Conservation (phyloP, 2,797 vertebrate genomes). For the Melanotaenia parkinsoni region DNA sequence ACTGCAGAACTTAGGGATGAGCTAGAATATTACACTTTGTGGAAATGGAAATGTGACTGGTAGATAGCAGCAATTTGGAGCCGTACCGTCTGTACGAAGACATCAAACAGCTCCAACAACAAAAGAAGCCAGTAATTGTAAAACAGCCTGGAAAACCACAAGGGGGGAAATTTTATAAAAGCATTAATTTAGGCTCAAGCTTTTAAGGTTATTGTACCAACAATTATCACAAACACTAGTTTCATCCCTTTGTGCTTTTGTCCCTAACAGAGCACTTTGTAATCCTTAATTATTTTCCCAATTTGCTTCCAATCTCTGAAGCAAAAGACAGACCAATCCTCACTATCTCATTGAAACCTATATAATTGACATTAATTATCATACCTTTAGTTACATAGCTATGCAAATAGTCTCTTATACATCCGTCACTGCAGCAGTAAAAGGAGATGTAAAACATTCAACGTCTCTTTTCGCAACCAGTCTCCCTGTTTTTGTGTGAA, state of each 20-base stretch:
- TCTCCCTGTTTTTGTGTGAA: not conserved
- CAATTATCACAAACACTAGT: conserved; percentile 51
- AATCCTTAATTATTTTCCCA: conserved; percentile 28
- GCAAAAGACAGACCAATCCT: conserved; percentile 10
- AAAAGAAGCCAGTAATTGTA: conserved; percentile 42
- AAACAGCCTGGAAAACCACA: conserved; percentile 28
- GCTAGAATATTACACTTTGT: conserved; percentile 45
- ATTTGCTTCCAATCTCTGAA: conserved; percentile 28
- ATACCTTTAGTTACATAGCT: not conserved
- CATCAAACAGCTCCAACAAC: conserved; percentile 33
- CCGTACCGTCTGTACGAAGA: not conserved
- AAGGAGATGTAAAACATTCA: not conserved
- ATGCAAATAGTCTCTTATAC: not conserved
- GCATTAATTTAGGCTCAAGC: conserved; percentile 5
- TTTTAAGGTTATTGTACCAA: conserved; percentile 49
- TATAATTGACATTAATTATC: not conserved
- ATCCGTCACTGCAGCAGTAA: not conserved
- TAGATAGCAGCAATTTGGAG: not conserved
- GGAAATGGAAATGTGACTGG: conserved; percentile 12
- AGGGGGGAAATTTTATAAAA: conserved; percentile 19
- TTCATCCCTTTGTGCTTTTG: conserved; percentile 8
- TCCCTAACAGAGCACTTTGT: not conserved
- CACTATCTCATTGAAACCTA: not conserved
- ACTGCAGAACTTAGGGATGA: conserved; percentile 2
- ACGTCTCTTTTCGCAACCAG: not conserved